Evolutionary conservation across 2,888 invertebrate genomes (phyloP), one percentile per base, ranked within the genome.

Genomic region (Ferrisia virgata): DNA sequence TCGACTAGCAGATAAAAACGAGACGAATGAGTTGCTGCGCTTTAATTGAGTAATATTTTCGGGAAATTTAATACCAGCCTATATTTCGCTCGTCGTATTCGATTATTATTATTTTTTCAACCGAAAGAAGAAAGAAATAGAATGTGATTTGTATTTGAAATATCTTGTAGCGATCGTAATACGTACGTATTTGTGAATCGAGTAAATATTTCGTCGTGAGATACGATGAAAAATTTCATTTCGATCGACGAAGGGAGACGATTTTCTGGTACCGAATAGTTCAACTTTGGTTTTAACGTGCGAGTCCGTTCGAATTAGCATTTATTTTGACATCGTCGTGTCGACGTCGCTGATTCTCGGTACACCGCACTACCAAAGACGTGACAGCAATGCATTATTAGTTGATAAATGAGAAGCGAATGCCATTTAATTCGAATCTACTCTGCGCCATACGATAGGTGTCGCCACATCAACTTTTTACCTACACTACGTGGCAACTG

Each of bases 261-360:
- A n/a, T 22, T 8, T 28, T 6, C 31, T 11, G 40, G 11, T 11
- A 40, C 18, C 28, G 15, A 64, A 64, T 64, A 31, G 64, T 28
- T 28, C 11, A 64, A 28, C 25, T 64, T 28, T 28, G n/a, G 64
- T 58, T 58, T 58, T 58, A 18, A 13, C 25, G 64, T n/a, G n/a
- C n/a, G n/a, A n/a, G n/a, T 31, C 64, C 15, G 64, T 64, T 64
- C 64, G 64, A 64, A 64, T 58, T 64, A 64, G 64, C 64, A 58
- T 58, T 18, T 58, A 58, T 25, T 58, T 58, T 58, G 64, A 25
- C 64, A 18, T 53, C 53, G 31, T 64, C 64, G 18, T 1, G 40
- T 40, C 5, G 58, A 58, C 58, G 4, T 18, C 18, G 58, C 5
- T 64, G 64, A 64, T 64, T 64, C 18, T 3, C 22, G 58, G 2